A percentile compares a stretch with the other conserved stretches of the same genome.
These are phyloP conservation scores for Orchesella cincta DNA, from an alignment of 1,140 invertebrate genomes.

Conservation along the genomic window DNA sequence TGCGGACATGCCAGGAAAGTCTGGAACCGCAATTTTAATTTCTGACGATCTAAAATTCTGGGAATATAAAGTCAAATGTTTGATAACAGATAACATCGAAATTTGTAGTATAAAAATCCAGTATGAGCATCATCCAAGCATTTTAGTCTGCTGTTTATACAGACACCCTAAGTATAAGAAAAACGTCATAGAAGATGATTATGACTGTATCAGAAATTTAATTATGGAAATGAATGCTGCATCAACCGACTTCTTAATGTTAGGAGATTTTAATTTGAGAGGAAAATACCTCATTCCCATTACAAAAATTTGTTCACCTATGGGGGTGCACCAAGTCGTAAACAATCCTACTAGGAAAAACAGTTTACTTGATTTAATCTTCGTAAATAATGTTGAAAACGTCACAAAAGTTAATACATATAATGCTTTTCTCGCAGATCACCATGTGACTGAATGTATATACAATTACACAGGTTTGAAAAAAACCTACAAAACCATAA, in stretches of 20 bases:
- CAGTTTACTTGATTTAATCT: not conserved
- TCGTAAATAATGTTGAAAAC: not conserved
- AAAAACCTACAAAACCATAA: no score
- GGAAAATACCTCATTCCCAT: not conserved
- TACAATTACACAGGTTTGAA: no score
- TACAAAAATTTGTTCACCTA: not conserved
- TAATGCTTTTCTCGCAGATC: not conserved
- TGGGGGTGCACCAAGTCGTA: not conserved
- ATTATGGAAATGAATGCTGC: not conserved
- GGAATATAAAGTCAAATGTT: not conserved
- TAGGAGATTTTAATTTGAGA: conserved; percentile 26
- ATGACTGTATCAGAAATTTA: not conserved
- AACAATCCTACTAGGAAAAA: conserved; percentile 2
- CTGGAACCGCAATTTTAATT: not conserved
- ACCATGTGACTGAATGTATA: not conserved
- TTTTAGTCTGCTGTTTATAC: not conserved
- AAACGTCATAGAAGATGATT: not conserved
- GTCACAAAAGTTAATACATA: not conserved
- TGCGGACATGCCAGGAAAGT: not conserved
- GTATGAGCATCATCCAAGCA: not conserved
- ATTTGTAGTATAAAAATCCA: not conserved
- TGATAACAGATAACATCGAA: not conserved
- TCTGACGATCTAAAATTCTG: not conserved
- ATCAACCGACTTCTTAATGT: not conserved
- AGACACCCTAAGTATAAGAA: not conserved